phyloP scores from a whole-genome alignment of 2,113 vertebrate species.

The Suncus etruscus region DNA sequence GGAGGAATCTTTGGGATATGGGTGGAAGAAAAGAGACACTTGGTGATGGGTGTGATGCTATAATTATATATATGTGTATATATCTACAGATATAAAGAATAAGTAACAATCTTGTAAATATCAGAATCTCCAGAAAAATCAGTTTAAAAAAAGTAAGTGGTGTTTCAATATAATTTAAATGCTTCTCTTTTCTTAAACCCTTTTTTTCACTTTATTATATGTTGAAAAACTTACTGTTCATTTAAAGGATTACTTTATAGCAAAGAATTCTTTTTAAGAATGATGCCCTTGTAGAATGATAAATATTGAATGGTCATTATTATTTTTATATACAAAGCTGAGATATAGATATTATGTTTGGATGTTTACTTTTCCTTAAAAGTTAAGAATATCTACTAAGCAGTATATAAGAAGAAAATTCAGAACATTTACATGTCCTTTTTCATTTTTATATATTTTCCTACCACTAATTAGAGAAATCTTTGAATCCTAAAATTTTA shows the following conservation, averaged over 20 bases:
- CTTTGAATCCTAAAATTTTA: constrained; percentile 23
- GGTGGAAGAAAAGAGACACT: too few relatives aligned
- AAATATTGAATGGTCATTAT: constrained; percentile 7
- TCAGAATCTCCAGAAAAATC: too few relatives aligned
- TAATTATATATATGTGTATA: too few relatives aligned
- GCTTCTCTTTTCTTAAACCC: neutral
- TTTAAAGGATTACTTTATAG: constrained; percentile 38
- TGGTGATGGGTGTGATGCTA: too few relatives aligned
- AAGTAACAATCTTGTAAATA: too few relatives aligned
- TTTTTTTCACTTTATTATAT: constrained; percentile 30
- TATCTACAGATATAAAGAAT: too few relatives aligned
- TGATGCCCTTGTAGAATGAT: neutral
- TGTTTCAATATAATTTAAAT: constrained; percentile 29
- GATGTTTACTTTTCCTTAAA: too few relatives aligned
- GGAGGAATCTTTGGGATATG: too few relatives aligned
- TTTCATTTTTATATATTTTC: too few relatives aligned
- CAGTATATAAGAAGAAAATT: too few relatives aligned
- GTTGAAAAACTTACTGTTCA: neutral
- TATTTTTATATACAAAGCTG: constrained; percentile 32
- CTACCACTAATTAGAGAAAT: neutral
- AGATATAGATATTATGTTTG: neutral
- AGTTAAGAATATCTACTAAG: too few relatives aligned
- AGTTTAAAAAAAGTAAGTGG: neutral
- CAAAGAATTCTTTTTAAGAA: constrained; percentile 36
- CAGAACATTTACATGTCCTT: too few relatives aligned